Percentiles rank a stretch among this genome's conserved stretches.
Evolutionary conservation across 2,113 vertebrate genomes (phyloP).

Genomic region (Scartelaos histophorus): DNA sequence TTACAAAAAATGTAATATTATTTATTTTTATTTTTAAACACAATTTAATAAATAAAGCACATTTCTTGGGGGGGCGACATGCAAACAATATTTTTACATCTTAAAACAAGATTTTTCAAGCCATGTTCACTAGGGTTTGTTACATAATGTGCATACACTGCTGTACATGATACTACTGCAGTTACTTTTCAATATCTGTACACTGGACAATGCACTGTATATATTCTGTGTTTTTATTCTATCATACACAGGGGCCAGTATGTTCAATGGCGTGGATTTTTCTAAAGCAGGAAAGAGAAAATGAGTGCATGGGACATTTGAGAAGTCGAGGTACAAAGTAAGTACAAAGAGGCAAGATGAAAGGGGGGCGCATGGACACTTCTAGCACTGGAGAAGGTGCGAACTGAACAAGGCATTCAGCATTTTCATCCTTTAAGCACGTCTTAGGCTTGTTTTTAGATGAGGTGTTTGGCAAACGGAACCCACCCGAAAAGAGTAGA

Average conservation of each 20-base stretch:
- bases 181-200: constrained; percentile 19
- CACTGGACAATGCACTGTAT: constrained; percentile 37
- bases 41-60: constrained; percentile 87
- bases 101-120: constrained; percentile 48
- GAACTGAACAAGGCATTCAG: constrained; percentile 8
- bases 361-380: background rate
- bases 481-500: background rate
- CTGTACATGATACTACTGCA: constrained; percentile 41
- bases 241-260: constrained; percentile 43
- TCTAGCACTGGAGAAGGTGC: background rate
- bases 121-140: constrained; percentile 42
- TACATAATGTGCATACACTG: constrained; percentile 41
- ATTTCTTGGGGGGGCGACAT: constrained; percentile 77
- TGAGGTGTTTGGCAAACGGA: background rate
- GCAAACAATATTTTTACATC: constrained; percentile 76
- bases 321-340: constrained; percentile 5
- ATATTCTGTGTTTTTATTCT: constrained; percentile 17
- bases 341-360: constrained; percentile 2
- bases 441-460: background rate
- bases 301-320: constrained; percentile 7
- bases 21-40: constrained; percentile 62
- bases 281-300: background rate
- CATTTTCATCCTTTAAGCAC: background rate
- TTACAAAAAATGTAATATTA: constrained; percentile 40
- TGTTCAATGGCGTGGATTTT: constrained; percentile 18